These are phyloP conservation scores for Latrodectus elegans DNA, from an alignment of 2,888 invertebrate species.

Conservation along the genomic window DNA sequence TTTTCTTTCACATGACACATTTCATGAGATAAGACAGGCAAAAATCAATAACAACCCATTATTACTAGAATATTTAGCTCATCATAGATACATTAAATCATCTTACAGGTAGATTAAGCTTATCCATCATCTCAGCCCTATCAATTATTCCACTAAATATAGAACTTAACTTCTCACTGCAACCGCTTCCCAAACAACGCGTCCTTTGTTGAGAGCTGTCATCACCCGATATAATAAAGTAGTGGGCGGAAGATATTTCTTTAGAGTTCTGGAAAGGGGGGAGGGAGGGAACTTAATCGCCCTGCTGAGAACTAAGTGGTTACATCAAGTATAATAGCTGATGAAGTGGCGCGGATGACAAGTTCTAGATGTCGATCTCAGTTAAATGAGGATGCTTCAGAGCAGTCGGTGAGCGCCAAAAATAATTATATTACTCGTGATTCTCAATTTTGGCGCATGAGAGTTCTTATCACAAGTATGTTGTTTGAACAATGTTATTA, in stretches of 20 bases:
- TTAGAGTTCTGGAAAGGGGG: not conserved
- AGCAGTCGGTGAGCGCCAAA: not conserved
- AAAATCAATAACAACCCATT: too few relatives aligned
- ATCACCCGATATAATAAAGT: not conserved
- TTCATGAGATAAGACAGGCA: too few relatives aligned
- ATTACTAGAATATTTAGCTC: too few relatives aligned
- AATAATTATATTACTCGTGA: not conserved
- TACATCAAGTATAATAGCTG: constrained; percentile 5
- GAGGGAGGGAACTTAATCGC: not conserved
- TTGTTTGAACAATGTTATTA: not conserved
- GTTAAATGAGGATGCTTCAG: not conserved
- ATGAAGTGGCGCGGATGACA: not conserved
- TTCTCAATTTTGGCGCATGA: not conserved
- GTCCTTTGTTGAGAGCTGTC: not conserved
- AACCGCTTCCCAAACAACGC: not conserved
- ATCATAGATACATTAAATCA: too few relatives aligned
- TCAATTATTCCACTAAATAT: too few relatives aligned
- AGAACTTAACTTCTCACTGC: not conserved
- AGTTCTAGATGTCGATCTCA: not conserved
- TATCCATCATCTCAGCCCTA: too few relatives aligned
- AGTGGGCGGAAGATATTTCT: not conserved
- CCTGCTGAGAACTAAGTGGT: not conserved
- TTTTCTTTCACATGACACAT: too few relatives aligned
- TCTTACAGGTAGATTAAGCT: too few relatives aligned
- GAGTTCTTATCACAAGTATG: not conserved